A percentile compares a stretch with the other conserved stretches of the same genome.
phyloP scores from a whole-genome alignment of 2,888 invertebrate species.

The Ophraella communa region DNA sequence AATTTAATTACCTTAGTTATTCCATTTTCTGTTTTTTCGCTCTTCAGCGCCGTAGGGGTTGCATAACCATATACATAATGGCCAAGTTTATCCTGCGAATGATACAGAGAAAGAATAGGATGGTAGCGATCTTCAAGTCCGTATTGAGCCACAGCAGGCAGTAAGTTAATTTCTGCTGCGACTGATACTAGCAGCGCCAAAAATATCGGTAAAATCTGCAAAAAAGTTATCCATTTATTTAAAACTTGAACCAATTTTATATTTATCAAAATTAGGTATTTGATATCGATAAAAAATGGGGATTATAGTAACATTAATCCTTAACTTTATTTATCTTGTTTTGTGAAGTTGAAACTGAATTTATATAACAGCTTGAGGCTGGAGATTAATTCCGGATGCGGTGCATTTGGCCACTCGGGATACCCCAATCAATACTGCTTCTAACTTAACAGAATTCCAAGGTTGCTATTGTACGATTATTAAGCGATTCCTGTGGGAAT shows the following conservation, averaged over 20 bases:
- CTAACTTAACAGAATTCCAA: slow-evolving; percentile 3
- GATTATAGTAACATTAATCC: no score
- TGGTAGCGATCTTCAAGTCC: slow-evolving; percentile 53
- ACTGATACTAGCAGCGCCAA: neutral
- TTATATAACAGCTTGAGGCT: neutral
- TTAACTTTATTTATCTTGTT: no score
- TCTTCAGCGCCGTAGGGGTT: slow-evolving; percentile 70
- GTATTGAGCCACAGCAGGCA: slow-evolving; percentile 57
- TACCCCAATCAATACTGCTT: slow-evolving; percentile 3
- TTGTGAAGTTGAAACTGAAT: no score
- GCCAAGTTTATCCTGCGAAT: slow-evolving; percentile 65
- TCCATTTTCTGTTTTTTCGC: slow-evolving; percentile 69
- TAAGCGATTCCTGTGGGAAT: slow-evolving; percentile 6
- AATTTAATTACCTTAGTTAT: slow-evolving; percentile 59
- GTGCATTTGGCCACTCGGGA: slow-evolving; percentile 2
- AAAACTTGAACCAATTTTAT: no score
- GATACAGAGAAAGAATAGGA: slow-evolving; percentile 59
- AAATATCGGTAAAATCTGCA: neutral
- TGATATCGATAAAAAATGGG: no score
- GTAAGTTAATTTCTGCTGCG: slow-evolving; percentile 5
- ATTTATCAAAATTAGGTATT: no score
- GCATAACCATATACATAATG: slow-evolving; percentile 69
- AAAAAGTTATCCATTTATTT: no score
- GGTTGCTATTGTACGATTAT: slow-evolving; percentile 3
- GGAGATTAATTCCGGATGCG: slow-evolving; percentile 7